Conservation (phyloP, 2,113 vertebrate genomes). For the Saccopteryx bilineata region DNA sequence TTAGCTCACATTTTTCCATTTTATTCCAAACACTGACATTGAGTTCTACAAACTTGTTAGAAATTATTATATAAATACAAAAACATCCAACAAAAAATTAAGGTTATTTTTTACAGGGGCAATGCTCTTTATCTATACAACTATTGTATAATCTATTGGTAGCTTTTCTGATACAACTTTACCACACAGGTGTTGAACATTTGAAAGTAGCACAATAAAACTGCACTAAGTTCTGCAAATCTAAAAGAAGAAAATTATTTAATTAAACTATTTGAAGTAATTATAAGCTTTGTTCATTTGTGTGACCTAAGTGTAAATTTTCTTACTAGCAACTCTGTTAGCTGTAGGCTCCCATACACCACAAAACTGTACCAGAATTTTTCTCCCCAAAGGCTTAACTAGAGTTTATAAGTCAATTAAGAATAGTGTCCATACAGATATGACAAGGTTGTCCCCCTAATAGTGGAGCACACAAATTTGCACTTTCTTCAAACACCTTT, state of each 20-base stretch:
- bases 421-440: slow-evolving; percentile 14
- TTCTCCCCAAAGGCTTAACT: slow-evolving; percentile 15
- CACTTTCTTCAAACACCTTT: neutral
- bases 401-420: slow-evolving; percentile 12
- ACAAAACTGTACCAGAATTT: neutral
- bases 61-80: slow-evolving; percentile 65
- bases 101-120: slow-evolving; percentile 33
- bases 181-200: slow-evolving; percentile 36
- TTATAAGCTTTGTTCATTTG: slow-evolving; percentile 45
- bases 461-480: neutral
- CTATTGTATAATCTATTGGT: neutral
- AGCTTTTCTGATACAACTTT: neutral
- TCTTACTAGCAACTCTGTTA: slow-evolving; percentile 46
- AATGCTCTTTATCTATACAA: slow-evolving; percentile 40
- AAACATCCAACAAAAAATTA: slow-evolving; percentile 47
- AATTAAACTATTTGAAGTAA: slow-evolving; percentile 55
- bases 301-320: slow-evolving; percentile 60
- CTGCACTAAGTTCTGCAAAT: slow-evolving; percentile 19
- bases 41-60: slow-evolving; percentile 48
- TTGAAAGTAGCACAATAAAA: slow-evolving; percentile 31
- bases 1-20: slow-evolving; percentile 59
- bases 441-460: neutral
- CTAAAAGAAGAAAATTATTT: slow-evolving; percentile 44
- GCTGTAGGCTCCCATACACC: neutral
- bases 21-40: slow-evolving; percentile 21